Conservation (phyloP, 2,888 invertebrate species). For the Toxonevra muliebris region DNA sequence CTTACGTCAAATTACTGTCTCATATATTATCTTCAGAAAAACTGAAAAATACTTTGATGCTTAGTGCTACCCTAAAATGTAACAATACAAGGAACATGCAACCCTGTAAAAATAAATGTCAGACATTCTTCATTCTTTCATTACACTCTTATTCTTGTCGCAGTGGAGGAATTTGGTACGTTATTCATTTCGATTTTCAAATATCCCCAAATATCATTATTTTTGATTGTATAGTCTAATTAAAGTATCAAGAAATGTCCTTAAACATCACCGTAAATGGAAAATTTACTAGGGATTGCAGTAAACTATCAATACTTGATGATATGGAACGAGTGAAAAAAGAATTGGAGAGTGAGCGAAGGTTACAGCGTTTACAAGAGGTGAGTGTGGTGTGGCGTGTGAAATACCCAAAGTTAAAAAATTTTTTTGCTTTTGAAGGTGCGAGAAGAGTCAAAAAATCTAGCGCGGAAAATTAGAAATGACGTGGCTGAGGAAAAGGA, state of each 20-base stretch:
- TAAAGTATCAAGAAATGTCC: slow-evolving; percentile 66
- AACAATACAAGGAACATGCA: neutral
- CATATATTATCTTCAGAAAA: no score
- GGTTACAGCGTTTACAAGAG: slow-evolving; percentile 71
- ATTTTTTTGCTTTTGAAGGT: slow-evolving; percentile 63
- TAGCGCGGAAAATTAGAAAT: slow-evolving; percentile 68
- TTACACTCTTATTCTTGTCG: neutral
- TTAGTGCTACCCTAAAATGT: neutral
- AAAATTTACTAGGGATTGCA: slow-evolving; percentile 67
- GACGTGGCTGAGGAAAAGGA: slow-evolving; percentile 68
- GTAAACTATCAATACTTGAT: slow-evolving; percentile 54
- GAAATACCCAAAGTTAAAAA: neutral
- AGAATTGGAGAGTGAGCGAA: slow-evolving; percentile 69
- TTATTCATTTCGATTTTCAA: no score
- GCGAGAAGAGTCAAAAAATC: slow-evolving; percentile 71
- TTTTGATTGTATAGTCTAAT: neutral
- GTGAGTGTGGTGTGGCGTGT: slow-evolving; percentile 57
- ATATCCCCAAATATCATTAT: neutral
- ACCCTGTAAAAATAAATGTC: neutral
- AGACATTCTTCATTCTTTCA: neutral
- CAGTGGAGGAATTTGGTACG: neutral
- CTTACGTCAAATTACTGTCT: no score
- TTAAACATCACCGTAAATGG: slow-evolving; percentile 71
- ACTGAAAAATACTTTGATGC: no score
- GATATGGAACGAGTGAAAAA: slow-evolving; percentile 68